Percentiles rank a stretch among this genome's conserved stretches.
phyloP scores from a whole-genome alignment of 1,140 invertebrate species.

The Leptonema lineaticorne region DNA sequence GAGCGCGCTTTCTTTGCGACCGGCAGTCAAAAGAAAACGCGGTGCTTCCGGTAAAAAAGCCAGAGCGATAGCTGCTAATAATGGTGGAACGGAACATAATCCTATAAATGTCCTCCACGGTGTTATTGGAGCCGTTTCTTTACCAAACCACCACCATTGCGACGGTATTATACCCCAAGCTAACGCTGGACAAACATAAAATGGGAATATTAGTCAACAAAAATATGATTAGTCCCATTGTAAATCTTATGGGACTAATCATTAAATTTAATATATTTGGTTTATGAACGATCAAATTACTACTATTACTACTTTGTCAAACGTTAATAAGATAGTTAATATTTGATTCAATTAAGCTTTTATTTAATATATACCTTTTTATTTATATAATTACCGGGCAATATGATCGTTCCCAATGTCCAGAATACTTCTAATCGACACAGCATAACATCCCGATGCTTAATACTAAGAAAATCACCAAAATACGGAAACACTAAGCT shows the following conservation, averaged over 20 bases:
- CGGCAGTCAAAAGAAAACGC: constrained; percentile 55
- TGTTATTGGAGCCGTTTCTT: constrained; percentile 43
- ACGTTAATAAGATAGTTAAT: too few relatives aligned
- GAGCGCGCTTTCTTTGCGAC: constrained; percentile 55
- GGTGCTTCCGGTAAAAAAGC: constrained; percentile 79
- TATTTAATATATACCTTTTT: too few relatives aligned
- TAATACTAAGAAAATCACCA: constrained; percentile 59
- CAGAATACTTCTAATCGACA: constrained; percentile 61
- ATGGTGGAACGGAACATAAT: constrained; percentile 64
- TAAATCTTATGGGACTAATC: too few relatives aligned
- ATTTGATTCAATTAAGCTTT: too few relatives aligned
- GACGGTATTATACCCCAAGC: constrained; percentile 57
- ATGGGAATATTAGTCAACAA: too few relatives aligned
- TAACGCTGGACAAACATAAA: constrained; percentile 51
- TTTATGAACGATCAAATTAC: too few relatives aligned
- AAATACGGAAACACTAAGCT: constrained; percentile 62
- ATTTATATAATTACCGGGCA: constrained; percentile 52
- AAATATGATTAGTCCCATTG: too few relatives aligned
- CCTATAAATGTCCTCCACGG: constrained; percentile 79
- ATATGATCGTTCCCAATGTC: constrained; percentile 59
- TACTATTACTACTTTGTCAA: too few relatives aligned
- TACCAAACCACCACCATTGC: constrained; percentile 45
- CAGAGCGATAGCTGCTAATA: constrained; percentile 64
- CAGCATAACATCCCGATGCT: constrained; percentile 58
- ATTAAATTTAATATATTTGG: too few relatives aligned